Evolutionary conservation across 2,797 vertebrate species (phyloP).

Genomic region (Sebastes paucispinis): DNA sequence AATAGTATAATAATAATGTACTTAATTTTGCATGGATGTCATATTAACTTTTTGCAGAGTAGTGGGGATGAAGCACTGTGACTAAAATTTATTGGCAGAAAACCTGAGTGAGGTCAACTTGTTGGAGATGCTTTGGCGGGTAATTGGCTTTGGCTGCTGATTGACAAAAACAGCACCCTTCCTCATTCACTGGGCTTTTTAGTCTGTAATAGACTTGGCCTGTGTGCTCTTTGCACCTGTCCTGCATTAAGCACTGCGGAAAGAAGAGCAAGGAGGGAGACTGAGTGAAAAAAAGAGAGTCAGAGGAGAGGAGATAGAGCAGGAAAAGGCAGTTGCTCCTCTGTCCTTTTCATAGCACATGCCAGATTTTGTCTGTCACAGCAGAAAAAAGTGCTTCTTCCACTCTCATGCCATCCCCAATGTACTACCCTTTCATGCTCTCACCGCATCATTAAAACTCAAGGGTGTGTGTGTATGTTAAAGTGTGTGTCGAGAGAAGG

Average conservation of each 20-base stretch:
- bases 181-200: constrained; percentile 39
- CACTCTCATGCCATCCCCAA: constrained; percentile 39
- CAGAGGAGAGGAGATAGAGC: constrained; percentile 4
- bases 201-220: constrained; percentile 53
- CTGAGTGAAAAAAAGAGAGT: not conserved
- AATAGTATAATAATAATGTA: not conserved
- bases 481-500: constrained; percentile 5
- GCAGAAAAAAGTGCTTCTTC: constrained; percentile 70
- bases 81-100: constrained; percentile 40
- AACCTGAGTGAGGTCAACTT: constrained; percentile 37
- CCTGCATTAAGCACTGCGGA: constrained; percentile 45
- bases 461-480: constrained; percentile 21
- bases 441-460: constrained; percentile 63
- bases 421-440: constrained; percentile 52
- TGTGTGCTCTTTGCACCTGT: constrained; percentile 62
- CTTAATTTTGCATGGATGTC: constrained; percentile 20
- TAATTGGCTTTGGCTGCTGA: constrained; percentile 43
- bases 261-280: constrained; percentile 15
- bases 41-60: not conserved
- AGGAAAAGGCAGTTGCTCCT: constrained; percentile 14
- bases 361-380: constrained; percentile 67
- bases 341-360: constrained; percentile 24
- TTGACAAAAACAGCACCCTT: constrained; percentile 41
- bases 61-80: constrained; percentile 7
- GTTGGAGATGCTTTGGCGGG: constrained; percentile 39